Conservation (phyloP, 1,140 invertebrate genomes). For the Triops cancriformis region DNA sequence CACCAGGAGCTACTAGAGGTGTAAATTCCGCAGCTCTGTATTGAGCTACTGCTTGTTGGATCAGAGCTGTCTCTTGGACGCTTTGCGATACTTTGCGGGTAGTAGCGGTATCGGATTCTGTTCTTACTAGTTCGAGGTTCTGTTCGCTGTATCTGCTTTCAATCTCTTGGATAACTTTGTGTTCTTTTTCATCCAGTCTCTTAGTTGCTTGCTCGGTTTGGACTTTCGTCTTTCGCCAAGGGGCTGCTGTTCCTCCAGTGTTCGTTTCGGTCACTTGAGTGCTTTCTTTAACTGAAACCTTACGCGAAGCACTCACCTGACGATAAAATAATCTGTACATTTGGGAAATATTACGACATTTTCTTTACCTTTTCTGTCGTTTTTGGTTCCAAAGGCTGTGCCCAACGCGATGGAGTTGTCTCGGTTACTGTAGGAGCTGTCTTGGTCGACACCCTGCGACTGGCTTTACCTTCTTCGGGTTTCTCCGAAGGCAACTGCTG, state of each 20-base stretch:
- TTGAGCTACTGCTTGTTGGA: not conserved
- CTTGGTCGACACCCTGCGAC: conserved; percentile 15
- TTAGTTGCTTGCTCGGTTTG: conserved; percentile 14
- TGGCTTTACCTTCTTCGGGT: conserved; percentile 26
- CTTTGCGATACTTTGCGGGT: not conserved
- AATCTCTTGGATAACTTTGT: conserved; percentile 27
- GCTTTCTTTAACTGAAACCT: conserved; percentile 23
- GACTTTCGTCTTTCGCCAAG: not conserved
- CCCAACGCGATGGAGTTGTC: not conserved
- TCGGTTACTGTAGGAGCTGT: not conserved
- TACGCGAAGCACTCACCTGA: not conserved
- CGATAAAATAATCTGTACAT: not conserved
- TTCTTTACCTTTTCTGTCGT: not conserved
- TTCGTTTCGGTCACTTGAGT: not conserved
- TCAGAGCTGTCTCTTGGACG: not conserved
- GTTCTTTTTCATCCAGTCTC: not conserved
- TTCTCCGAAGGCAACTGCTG: conserved; percentile 34
- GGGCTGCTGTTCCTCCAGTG: not conserved
- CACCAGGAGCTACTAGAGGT: conserved; percentile 25
- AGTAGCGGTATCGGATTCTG: not conserved
- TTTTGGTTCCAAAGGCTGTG: not conserved
- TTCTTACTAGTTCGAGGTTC: conserved; percentile 24
- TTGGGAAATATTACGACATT: not conserved
- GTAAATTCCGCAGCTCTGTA: not conserved
- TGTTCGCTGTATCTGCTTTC: conserved; percentile 24